These are phyloP conservation scores for Uropsilus gracilis DNA, from an alignment of 2,113 vertebrate genomes.

Conservation along the genomic window DNA sequence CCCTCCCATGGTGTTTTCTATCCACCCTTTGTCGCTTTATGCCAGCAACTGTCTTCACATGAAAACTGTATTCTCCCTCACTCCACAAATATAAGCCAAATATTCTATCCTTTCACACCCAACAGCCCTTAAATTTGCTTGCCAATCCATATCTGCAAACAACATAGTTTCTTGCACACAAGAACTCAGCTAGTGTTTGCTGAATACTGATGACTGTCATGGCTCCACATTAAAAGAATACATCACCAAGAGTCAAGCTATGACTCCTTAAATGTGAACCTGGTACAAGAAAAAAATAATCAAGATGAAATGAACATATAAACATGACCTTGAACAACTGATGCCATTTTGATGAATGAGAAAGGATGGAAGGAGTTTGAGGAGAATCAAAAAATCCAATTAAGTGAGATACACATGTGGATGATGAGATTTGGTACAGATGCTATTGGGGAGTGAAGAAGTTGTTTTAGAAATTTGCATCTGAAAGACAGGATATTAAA, in stretches of 20 bases:
- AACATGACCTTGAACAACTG: background rate
- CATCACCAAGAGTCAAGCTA: background rate
- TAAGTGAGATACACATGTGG: background rate
- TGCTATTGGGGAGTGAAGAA: background rate
- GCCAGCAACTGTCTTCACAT: background rate
- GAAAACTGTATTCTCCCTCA: background rate
- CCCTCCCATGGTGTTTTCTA: too few species aligned
- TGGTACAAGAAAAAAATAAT: background rate
- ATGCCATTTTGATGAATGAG: background rate
- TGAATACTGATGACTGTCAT: too few species aligned
- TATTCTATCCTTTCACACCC: background rate
- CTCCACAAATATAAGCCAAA: background rate
- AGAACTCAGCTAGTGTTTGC: background rate
- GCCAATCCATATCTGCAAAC: background rate
- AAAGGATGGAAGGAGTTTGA: background rate
- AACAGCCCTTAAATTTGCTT: background rate
- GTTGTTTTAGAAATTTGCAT: background rate
- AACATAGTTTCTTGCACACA: background rate
- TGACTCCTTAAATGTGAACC: background rate
- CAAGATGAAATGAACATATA: background rate
- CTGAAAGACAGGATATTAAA: background rate
- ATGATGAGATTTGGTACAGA: background rate
- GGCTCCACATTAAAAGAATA: background rate
- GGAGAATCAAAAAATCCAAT: background rate
- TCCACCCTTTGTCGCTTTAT: background rate